These are phyloP conservation scores for Limnodromus scolopaceus DNA, from an alignment of 2,797 vertebrate species.

Conservation along the genomic window DNA sequence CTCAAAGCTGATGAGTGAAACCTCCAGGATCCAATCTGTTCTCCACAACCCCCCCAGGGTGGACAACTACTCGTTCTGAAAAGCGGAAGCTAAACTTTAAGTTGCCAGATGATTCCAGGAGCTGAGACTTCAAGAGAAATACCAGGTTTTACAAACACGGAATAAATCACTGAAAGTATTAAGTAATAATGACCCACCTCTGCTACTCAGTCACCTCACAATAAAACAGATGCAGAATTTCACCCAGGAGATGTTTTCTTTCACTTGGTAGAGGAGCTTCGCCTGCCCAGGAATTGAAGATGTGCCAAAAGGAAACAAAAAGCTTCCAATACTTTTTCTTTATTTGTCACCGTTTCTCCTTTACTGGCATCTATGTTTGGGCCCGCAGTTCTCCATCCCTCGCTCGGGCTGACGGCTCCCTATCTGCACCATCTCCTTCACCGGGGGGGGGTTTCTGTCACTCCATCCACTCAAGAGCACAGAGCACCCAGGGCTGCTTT, in stretches of 20 bases:
- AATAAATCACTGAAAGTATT: neutral
- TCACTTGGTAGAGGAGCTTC: neutral
- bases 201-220: neutral
- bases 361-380: neutral
- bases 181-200: neutral
- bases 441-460: neutral
- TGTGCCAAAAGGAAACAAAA: neutral
- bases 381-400: neutral
- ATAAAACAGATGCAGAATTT: neutral
- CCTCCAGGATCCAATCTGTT: neutral
- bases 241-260: neutral
- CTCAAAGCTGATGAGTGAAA: neutral
- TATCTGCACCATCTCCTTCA: neutral
- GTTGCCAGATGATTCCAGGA: neutral
- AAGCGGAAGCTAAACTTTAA: neutral
- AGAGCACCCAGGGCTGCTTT: neutral
- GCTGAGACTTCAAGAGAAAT: neutral
- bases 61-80: neutral
- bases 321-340: neutral
- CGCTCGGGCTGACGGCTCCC: neutral
- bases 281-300: neutral
- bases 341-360: neutral
- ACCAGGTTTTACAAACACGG: neutral
- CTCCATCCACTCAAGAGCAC: accelerated
- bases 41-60: neutral